phyloP scores from a whole-genome alignment of 2,797 vertebrate species.

The Rousettus madagascariensis region DNA sequence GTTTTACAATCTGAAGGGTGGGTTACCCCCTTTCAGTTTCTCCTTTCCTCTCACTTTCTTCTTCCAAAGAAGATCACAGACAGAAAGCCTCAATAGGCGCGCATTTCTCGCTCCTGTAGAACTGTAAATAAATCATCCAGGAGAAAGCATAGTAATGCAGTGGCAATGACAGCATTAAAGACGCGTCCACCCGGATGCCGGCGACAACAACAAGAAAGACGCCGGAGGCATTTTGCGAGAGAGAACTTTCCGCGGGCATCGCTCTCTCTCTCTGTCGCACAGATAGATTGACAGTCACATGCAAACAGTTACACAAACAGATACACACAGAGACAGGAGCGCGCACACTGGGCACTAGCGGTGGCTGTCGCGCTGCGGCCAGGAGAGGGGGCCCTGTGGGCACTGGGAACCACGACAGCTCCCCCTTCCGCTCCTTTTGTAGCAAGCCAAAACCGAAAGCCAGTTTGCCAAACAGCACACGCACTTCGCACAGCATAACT shows the following conservation, averaged over 20 bases:
- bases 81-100: not conserved
- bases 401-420: not conserved
- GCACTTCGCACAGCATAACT: not conserved
- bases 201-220: not conserved
- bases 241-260: not conserved
- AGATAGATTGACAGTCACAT: not conserved
- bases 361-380: not conserved
- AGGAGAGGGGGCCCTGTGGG: constrained; percentile 62
- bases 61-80: not conserved
- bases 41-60: not conserved
- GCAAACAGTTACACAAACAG: not conserved
- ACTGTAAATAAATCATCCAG: not conserved
- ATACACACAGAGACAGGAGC: not conserved
- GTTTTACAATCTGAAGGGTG: not conserved
- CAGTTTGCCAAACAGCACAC: not conserved
- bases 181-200: not conserved
- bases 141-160: not conserved
- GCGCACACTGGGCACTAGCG: not conserved
- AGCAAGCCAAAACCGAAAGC: constrained; percentile 30
- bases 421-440: constrained; percentile 31
- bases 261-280: not conserved
- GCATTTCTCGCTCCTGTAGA: not conserved
- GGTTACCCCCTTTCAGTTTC: not conserved
- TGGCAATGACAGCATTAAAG: not conserved
- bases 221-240: not conserved